phyloP scores from a whole-genome alignment of 2,888 invertebrate species.

The Dastarcus helophoroides region DNA sequence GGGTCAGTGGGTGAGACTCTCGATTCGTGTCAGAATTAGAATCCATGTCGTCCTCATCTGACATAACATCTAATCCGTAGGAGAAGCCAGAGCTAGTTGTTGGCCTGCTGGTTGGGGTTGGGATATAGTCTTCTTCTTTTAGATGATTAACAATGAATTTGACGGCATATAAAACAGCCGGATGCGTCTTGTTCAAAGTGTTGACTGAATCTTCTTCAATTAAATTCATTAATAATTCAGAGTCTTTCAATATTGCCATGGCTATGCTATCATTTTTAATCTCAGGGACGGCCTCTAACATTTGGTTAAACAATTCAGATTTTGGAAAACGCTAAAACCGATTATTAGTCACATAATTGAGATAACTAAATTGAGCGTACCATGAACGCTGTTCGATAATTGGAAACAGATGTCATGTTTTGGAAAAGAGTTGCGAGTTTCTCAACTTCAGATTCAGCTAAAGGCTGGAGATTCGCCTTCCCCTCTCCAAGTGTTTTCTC shows the following conservation, averaged over 20 bases:
- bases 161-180: conserved; percentile 57
- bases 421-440: conserved; percentile 51
- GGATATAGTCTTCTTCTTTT: conserved; percentile 41
- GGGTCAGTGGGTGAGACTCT: conserved; percentile 23
- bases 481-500: conserved; percentile 25
- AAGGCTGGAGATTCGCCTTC: conserved; percentile 34
- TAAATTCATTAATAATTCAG: conserved; percentile 60
- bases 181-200: conserved; percentile 56
- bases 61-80: conserved; percentile 42
- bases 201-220: conserved; percentile 56
- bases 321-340: conserved; percentile 1
- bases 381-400: conserved; percentile 38
- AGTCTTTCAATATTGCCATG: conserved; percentile 63
- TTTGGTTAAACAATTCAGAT: background rate
- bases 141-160: conserved; percentile 50
- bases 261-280: conserved; percentile 60
- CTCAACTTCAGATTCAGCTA: conserved; percentile 49
- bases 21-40: conserved; percentile 29
- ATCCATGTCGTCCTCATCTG: conserved; percentile 46
- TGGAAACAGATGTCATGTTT: conserved; percentile 47
- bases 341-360: background rate
- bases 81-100: conserved; percentile 40
- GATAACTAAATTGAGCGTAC: conserved; percentile 4
- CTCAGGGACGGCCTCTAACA: conserved; percentile 40
- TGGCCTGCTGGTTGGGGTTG: conserved; percentile 42